Evolutionary conservation across 2,113 vertebrate genomes (phyloP).

Genomic region (Sorex araneus): DNA sequence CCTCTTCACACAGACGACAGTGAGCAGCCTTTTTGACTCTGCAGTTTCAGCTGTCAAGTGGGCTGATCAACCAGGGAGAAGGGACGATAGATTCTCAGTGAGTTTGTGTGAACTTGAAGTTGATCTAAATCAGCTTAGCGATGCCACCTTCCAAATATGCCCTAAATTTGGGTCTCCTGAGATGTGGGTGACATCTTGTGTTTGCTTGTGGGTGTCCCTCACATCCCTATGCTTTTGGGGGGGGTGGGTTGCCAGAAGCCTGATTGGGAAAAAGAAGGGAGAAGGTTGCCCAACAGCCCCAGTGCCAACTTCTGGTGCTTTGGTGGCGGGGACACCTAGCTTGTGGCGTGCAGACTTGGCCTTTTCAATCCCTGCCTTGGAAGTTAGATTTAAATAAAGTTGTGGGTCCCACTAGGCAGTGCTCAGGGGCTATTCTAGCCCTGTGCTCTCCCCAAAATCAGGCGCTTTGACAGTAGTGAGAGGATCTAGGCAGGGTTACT

Average conservation of each 20-base stretch:
- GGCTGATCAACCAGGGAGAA: background rate
- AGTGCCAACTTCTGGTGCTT: constrained; percentile 15
- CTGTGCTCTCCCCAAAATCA: background rate
- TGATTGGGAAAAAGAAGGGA: constrained; percentile 65
- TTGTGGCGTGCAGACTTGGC: background rate
- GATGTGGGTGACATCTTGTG: background rate
- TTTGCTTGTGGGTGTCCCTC: background rate
- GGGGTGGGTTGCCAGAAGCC: background rate
- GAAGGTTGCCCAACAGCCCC: constrained; percentile 41
- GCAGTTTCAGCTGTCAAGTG: background rate
- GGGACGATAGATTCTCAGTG: background rate
- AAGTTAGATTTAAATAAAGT: background rate
- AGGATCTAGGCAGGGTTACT: background rate
- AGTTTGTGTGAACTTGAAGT: background rate
- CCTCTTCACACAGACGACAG: background rate
- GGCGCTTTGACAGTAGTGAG: background rate
- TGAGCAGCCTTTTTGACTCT: background rate
- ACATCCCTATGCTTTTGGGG: background rate
- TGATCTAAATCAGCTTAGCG: background rate
- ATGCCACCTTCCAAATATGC: background rate
- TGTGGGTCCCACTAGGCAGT: no score
- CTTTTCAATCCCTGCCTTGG: background rate
- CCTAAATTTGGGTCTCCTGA: background rate
- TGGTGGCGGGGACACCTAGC: background rate
- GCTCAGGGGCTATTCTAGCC: no score